phyloP scores from a whole-genome alignment of 2,888 invertebrate genomes.

The Coremacera marginata region DNA sequence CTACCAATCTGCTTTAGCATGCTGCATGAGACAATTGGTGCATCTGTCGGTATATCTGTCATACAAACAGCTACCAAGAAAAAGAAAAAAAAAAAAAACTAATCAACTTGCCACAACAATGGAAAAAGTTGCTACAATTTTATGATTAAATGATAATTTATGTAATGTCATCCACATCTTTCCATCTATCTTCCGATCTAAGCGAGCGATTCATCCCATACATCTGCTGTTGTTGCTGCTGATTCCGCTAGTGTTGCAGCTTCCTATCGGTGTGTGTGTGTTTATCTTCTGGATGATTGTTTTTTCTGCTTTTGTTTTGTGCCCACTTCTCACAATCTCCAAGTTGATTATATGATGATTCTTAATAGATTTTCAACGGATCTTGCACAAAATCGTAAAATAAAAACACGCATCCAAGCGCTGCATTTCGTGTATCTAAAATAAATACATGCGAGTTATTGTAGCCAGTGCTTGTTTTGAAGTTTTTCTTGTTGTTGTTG shows the following conservation, averaged over 20 bases:
- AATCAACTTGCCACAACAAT: conserved; percentile 4
- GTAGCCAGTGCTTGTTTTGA: conserved; percentile 26
- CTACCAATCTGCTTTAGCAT: not conserved
- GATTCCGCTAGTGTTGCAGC: not conserved
- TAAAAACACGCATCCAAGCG: conserved; percentile 13
- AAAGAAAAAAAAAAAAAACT: not conserved
- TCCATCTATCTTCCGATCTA: not conserved
- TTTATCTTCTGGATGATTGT: not conserved
- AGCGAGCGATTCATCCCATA: not conserved
- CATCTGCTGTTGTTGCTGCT: not conserved
- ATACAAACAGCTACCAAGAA: conserved; percentile 13
- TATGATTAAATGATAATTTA: conserved; percentile 31
- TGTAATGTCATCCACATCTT: conserved; percentile 33
- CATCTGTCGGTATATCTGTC: conserved; percentile 21
- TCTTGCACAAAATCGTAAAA: conserved; percentile 1
- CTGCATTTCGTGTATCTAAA: conserved; percentile 16
- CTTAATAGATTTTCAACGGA: conserved; percentile 39
- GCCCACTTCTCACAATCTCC: conserved; percentile 4
- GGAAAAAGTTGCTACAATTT: conserved; percentile 10
- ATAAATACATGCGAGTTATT: conserved; percentile 30
- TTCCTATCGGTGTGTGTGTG: not conserved
- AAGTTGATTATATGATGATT: conserved; percentile 27
- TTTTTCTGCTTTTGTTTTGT: not conserved
- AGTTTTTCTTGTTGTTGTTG: conserved; percentile 33
- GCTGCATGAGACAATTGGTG: not conserved